Percentiles rank a stretch among this genome's conserved stretches.
Conservation (phyloP, 2,888 invertebrate genomes). For the Drosophila seclusa region DNA sequence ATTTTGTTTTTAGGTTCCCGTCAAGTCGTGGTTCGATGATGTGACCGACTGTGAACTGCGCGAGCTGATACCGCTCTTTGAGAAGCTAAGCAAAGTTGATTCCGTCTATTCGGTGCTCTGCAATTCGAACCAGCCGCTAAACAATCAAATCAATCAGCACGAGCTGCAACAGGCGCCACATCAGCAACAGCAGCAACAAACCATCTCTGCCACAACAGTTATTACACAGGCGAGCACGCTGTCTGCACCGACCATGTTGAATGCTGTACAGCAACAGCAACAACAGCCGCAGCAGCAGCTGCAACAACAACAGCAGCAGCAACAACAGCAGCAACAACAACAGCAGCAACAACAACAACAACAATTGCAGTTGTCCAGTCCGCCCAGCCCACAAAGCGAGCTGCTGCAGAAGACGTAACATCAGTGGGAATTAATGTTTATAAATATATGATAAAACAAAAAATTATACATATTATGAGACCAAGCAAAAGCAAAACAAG, state of each 20-base stretch:
- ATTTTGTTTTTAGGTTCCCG: conserved; percentile 91
- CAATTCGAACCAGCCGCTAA: conserved; percentile 93
- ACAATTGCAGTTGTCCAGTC: conserved; percentile 79
- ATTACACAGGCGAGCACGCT: conserved; percentile 83
- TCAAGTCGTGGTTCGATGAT: conserved; percentile 99
- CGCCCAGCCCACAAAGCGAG: conserved; percentile 85
- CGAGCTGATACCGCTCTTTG: conserved; percentile 99
- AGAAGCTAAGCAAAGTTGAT: conserved; percentile 97
- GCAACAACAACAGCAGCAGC: conserved; percentile 22
- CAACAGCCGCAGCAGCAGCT: conserved; percentile 17
- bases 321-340: conserved; percentile 31
- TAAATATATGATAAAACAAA: conserved; percentile 84
- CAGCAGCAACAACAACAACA: conserved; percentile 59
- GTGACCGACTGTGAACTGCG: conserved; percentile 98
- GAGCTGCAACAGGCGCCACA: conserved; percentile 68
- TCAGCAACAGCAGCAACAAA: conserved; percentile 78
- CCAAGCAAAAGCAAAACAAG: conserved; percentile 74
- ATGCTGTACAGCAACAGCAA: conserved; percentile 50
- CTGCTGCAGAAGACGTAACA: conserved; percentile 85
- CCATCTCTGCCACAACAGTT: conserved; percentile 83
- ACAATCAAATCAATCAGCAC: conserved; percentile 81
- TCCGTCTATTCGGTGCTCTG: conserved; percentile 98
- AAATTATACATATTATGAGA: conserved; percentile 76
- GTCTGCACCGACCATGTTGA: conserved; percentile 82
- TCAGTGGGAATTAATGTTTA: conserved; percentile 85